Evolutionary conservation across 2,888 invertebrate genomes (phyloP), one percentile per base, ranked within the genome.

Genomic region (Monoplex corrugatus): DNA sequence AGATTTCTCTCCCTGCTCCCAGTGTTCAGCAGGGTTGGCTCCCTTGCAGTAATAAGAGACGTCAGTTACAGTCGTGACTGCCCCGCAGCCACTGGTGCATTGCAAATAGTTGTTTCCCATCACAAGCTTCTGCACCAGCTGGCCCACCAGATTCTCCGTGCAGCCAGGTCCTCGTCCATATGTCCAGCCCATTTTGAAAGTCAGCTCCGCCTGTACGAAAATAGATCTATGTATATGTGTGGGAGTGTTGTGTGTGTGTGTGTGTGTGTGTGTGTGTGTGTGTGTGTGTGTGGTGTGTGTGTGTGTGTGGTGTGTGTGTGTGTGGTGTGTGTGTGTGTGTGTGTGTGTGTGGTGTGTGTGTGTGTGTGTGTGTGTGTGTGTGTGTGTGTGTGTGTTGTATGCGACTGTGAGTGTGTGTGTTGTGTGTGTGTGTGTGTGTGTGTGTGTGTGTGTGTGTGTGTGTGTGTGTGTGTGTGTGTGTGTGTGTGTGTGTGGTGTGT

Each of bases 161-260:
- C 92, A 92, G 0, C 92, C 92, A 1, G 92, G 91, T 0, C 92
- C 92, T 28, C 83, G 63, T 23, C 91, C 92, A 75, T 91, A 90
- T 1, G 90, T 90, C 92, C 92, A 92, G 16, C 90, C 89, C 90
- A 92, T 89, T 78, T 92, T 92, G 86, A 90, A 92, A n/a, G 82
- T 88, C 38, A 92, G 90, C 40, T 90, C 89, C 19, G 87, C 90
- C 91, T 91, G 72, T 16, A 35, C 23, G 45, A 38, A 19, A 50
- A 50, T 8, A 19, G 50, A 13, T n/a, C n/a, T n/a, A n/a, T n/a
- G n/a, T n/a, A n/a, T n/a, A n/a, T n/a, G n/a, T n/a, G 35, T 8
- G 35, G 19, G 32, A 35, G 32, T 6, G 32, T 8, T 13, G 35
- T 32, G 35, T 13, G 23, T 68, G 68, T 68, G 68, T 68, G 68